Conservation (phyloP, 2,888 invertebrate genomes). For the Sphaerophoria rueppellii region DNA sequence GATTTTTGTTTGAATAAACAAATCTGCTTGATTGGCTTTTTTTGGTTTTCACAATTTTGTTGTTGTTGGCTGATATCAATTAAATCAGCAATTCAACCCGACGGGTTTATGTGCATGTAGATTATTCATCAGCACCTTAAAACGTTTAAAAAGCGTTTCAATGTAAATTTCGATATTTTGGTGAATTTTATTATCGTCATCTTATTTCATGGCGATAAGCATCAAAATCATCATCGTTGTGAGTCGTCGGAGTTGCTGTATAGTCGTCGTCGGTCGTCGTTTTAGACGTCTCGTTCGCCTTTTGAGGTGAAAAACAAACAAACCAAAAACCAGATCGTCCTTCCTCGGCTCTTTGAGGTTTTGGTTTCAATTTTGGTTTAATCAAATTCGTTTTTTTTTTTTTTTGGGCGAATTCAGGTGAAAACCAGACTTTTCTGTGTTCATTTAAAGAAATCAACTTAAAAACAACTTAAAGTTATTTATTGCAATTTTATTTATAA, state of each 20-base stretch:
- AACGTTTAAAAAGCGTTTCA: constrained; percentile 74
- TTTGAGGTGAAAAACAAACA: background rate
- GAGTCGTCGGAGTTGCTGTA: too few species aligned
- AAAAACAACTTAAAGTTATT: constrained; percentile 62
- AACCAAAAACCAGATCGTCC: constrained; percentile 29
- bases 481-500: constrained; percentile 66
- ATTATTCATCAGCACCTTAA: constrained; percentile 73
- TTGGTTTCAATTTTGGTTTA: constrained; percentile 22
- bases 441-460: constrained; percentile 47
- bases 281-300: too few species aligned
- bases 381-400: constrained; percentile 44
- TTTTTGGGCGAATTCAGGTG: constrained; percentile 34
- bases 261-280: too few species aligned
- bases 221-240: constrained; percentile 23
- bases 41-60: constrained; percentile 33
- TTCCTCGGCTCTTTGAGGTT: background rate
- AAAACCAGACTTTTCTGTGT: constrained; percentile 40
- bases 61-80: constrained; percentile 64
- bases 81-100: constrained; percentile 67
- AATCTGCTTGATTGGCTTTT: constrained; percentile 70
- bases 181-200: constrained; percentile 67
- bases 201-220: constrained; percentile 65
- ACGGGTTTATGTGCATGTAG: constrained; percentile 68
- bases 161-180: constrained; percentile 56
- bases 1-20: constrained; percentile 67